These are phyloP conservation scores for Aptenodytes patagonicus DNA, from an alignment of 2,113 vertebrate genomes.

Conservation along the genomic window DNA sequence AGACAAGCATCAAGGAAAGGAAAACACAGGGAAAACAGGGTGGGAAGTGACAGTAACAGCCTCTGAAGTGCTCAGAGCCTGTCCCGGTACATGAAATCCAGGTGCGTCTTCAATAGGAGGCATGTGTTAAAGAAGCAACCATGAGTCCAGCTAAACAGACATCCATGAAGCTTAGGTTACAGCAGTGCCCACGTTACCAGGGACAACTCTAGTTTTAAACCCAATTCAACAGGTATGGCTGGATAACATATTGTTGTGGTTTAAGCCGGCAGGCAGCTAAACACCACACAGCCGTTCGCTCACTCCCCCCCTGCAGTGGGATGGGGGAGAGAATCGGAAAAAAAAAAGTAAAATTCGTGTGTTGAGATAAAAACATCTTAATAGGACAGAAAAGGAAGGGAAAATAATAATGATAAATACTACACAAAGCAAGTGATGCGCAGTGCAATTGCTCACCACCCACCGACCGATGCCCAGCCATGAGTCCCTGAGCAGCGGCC, in stretches of 20 bases:
- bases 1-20: not conserved
- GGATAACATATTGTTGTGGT: not conserved
- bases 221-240: not conserved
- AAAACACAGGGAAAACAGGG: not conserved
- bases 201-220: not conserved
- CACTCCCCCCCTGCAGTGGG: too few species aligned
- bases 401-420: too few species aligned
- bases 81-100: not conserved
- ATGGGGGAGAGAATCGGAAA: too few species aligned
- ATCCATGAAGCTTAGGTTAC: not conserved
- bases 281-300: too few species aligned
- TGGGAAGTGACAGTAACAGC: not conserved
- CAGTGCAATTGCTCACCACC: too few species aligned
- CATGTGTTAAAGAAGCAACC: not conserved
- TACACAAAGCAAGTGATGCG: too few species aligned
- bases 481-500: too few species aligned
- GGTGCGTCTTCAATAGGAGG: not conserved
- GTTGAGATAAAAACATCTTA: too few species aligned
- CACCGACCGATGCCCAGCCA: too few species aligned
- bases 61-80: not conserved
- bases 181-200: not conserved
- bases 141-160: not conserved
- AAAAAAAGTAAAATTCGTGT: too few species aligned
- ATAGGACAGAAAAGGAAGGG: too few species aligned
- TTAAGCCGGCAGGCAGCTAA: too few species aligned